These are phyloP conservation scores for Ploceus nigricollis DNA, from an alignment of 2,113 vertebrate species.

Conservation along the genomic window DNA sequence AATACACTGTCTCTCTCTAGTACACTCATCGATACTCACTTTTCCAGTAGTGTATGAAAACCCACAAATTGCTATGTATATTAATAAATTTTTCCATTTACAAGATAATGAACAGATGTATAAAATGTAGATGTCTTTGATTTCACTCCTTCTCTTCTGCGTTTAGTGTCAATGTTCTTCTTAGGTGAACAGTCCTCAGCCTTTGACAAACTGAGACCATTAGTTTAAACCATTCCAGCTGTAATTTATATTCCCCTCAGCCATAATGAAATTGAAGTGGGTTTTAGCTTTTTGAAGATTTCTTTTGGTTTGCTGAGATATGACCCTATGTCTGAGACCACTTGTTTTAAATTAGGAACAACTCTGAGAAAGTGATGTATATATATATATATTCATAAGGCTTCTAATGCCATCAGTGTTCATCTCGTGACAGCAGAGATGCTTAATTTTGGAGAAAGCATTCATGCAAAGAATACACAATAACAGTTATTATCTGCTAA, in stretches of 20 bases:
- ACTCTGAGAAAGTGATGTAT: background rate
- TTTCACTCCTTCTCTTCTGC: background rate
- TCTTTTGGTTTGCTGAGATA: background rate
- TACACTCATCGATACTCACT: background rate
- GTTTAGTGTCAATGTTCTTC: background rate
- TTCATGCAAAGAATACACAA: background rate
- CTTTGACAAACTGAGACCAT: background rate
- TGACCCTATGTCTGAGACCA: background rate
- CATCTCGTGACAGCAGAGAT: background rate
- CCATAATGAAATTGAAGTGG: background rate
- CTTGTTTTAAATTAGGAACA: background rate
- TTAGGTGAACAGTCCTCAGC: background rate
- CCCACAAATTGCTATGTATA: rapidly evolving
- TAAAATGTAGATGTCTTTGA: background rate
- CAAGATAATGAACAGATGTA: background rate
- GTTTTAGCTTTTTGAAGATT: background rate
- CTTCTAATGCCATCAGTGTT: background rate
- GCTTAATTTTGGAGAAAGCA: background rate
- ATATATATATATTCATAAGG: background rate
- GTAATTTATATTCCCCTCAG: background rate
- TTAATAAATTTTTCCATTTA: background rate
- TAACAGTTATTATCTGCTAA: background rate
- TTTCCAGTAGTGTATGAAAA: background rate
- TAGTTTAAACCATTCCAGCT: background rate
- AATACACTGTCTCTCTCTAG: background rate